A percentile compares a stretch with the other conserved stretches of the same genome.
These are phyloP conservation scores for Cyrtorhinus lividipennis DNA, from an alignment of 1,140 invertebrate species.

Conservation along the genomic window DNA sequence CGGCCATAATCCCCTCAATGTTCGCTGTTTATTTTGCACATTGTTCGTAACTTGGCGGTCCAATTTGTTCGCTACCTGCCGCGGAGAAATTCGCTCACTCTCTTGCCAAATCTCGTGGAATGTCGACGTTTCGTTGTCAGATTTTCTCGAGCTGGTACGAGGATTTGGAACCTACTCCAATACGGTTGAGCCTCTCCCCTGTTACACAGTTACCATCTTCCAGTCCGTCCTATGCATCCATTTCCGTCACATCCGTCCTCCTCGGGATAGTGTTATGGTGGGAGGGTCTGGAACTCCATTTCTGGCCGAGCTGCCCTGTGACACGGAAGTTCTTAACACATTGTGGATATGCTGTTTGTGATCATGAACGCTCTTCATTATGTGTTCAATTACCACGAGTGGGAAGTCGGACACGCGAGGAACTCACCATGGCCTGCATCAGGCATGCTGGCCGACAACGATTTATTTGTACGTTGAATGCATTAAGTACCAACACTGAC, in stretches of 20 bases:
- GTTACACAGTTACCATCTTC: no score
- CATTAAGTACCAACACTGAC: no score
- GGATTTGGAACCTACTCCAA: no score
- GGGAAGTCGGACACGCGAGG: conserved; percentile 17
- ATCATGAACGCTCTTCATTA: conserved; percentile 24
- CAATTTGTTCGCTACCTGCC: no score
- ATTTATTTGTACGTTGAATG: conserved; percentile 10
- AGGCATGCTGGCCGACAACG: conserved; percentile 9
- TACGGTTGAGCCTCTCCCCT: no score
- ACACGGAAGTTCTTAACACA: no score
- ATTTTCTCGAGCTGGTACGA: no score
- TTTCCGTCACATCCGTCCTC: not conserved
- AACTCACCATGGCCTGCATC: not conserved
- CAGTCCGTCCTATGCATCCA: not conserved
- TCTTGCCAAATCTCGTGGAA: not conserved
- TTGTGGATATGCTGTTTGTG: conserved; percentile 19
- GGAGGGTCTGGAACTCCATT: conserved; percentile 1
- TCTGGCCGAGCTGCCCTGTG: not conserved
- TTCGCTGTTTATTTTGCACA: no score
- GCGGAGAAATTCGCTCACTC: no score
- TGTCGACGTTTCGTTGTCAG: not conserved
- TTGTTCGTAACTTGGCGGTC: no score
- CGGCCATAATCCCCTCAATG: no score
- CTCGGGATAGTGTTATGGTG: not conserved
- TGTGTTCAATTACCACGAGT: conserved; percentile 26